Percentiles rank a stretch among this genome's conserved stretches.
These are phyloP conservation scores for Halichondria panicea DNA, from an alignment of 37 sponge, comb jelly and placozoan genomes.

Conservation along the genomic window DNA sequence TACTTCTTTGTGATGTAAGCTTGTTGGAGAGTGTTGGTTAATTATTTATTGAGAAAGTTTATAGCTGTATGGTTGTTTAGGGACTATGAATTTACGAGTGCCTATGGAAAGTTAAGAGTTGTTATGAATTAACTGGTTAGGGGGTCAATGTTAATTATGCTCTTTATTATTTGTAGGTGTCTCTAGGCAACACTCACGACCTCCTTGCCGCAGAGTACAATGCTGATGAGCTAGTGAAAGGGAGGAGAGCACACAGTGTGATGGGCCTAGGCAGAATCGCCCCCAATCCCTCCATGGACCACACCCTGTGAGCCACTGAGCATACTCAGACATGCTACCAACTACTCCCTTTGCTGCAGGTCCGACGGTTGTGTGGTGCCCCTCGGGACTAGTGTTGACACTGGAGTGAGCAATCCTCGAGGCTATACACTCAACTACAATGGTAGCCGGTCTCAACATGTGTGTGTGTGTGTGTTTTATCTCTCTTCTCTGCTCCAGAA, in stretches of 20 bases:
- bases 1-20: constrained; percentile 88
- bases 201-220: constrained; percentile 85
- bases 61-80: too few relatives aligned
- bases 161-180: background rate
- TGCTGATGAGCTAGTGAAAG: constrained; percentile 82
- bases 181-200: constrained; percentile 84
- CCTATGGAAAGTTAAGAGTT: too few relatives aligned
- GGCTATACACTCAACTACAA: constrained; percentile 98
- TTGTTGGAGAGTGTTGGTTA: too few relatives aligned
- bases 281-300: constrained; percentile 69
- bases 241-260: constrained; percentile 82
- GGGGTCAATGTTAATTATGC: background rate
- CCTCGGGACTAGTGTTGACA: constrained; percentile 67
- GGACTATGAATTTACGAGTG: too few relatives aligned
- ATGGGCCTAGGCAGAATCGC: constrained; percentile 80
- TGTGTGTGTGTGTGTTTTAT: background rate
- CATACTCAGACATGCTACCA: background rate
- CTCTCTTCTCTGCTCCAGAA: background rate
- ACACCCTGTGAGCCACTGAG: constrained; percentile 56
- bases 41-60: too few relatives aligned
- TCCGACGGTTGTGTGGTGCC: constrained; percentile 82
- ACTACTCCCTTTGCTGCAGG: constrained; percentile 25
- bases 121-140: background rate
- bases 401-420: constrained; percentile 73
- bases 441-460: constrained; percentile 29